Evolutionary conservation across 2,113 vertebrate species (phyloP), one percentile per base, ranked within the genome.

Genomic region (Noturus placidus): DNA sequence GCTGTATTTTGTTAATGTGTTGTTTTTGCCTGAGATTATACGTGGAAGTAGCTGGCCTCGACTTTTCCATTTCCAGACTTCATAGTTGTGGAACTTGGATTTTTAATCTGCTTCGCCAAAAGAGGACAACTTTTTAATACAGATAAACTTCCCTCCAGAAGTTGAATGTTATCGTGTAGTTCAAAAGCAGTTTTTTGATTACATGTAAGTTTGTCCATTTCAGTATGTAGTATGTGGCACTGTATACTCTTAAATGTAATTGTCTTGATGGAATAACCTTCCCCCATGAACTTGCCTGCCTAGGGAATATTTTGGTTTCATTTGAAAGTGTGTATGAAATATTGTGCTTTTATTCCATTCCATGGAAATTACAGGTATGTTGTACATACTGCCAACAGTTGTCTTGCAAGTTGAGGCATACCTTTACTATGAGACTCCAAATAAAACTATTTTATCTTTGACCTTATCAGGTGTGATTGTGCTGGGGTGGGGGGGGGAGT

Each of bases 381-480:
- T 99, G 97, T 99, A 98, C 97, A 99, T 99, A 99, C 97, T 97
- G 96, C 97, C 96, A 96, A 96, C 96, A 97, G 95, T 96, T 96
- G 97, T 98, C 97, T 98, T 98, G 97, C 97, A 97, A 99, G 97
- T 97, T 98, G 96, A 99, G 97, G 97, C 97, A 96, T 96, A 96
- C 95, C 97, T 98, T 99, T 98, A 98, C 97, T 98, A 97, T 98
- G 95, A 99, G 97, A 98, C 96, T 98, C 97, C 97, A 98, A 98
- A 99, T 97, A 99, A 98, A 98, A 96, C 96, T 98, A 98, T 98
- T 98, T 98, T 98, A 98, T 97, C 97, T 95, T 97, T 96, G 94
- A 95, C 86, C 38, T 2, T 2, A 82, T 59, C 65, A 69, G 22
- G 42, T 84, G 61, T 88, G 35, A 1, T 79, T 88, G 82, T 88